Base-by-base conservation (phyloP, 2,888 invertebrate genomes). In the Tiliacea aurago region DNA sequence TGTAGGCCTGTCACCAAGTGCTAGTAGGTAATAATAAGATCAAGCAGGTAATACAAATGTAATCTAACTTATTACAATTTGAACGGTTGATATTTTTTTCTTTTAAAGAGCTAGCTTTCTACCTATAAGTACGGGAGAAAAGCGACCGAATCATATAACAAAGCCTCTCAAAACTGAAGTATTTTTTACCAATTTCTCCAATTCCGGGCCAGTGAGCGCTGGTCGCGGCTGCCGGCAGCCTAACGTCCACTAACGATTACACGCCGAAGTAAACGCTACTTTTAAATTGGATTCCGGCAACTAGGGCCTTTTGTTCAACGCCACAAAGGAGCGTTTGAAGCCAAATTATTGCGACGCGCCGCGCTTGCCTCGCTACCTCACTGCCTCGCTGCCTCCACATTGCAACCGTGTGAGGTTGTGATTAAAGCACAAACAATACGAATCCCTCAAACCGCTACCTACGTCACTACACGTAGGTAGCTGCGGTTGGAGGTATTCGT, bases 271-370 rank as follows among this genome's bases (percentile, higher is more conserved):
- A 90, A 91, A 88, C 90, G 90, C 89, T 88, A 91, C 91, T 90
- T 91, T 92, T 90, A 92, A 91, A 92, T 92, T 92, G 92, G 90
- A 92, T 92, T 92, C 92, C 91, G 83, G 76, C 88, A 82, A 85
- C 86, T 84, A 83, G 78, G 70, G 78, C 82, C 86, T 84, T 86
- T 90, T 89, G 88, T 90, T 86, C 86, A 85, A 59, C 76, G 81
- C 70, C 76, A 84, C 86, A 85, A 86, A 84, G 78, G 70, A 84
- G 37, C 84, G 84, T 71, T 81, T 84, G 76, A 74, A 62, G 70
- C 84, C 73, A 67, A 84, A 82, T 82, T 76, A 73, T 82, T 81
- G 72, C 75, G 37, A 58, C 45, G 58, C 74, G 56, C 41, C 58
- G 58, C 70, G 62, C 33, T 53, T 33, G 81, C 45, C 43, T 43